Conservation (phyloP, 2,113 vertebrate species). For the Oenanthe oenanthe region DNA sequence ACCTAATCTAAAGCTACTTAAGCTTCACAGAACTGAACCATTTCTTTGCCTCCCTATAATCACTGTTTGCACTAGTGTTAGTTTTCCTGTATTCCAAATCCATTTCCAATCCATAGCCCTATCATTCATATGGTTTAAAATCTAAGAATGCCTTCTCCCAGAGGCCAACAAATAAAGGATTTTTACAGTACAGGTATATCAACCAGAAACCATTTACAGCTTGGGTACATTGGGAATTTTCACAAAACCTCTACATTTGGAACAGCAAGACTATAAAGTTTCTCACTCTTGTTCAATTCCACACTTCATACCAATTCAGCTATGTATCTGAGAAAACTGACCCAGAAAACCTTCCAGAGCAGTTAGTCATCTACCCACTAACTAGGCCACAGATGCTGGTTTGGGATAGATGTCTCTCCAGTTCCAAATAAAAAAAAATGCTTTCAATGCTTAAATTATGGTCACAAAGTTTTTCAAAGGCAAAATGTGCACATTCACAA, state of each 20-base stretch:
- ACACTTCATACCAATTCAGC: background rate
- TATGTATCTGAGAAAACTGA: background rate
- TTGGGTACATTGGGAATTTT: background rate
- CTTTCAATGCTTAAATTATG: background rate
- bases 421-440: background rate
- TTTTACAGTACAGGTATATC: background rate
- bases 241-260: background rate
- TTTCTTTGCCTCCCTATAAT: background rate
- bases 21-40: background rate
- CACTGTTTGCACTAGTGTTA: background rate
- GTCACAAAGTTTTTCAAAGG: background rate
- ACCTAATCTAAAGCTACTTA: background rate
- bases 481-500: rapidly evolving
- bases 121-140: background rate
- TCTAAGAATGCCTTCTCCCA: background rate
- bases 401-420: background rate
- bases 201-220: background rate
- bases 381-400: background rate
- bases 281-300: background rate
- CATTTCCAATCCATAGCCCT: background rate
- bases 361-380: background rate
- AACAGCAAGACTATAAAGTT: background rate
- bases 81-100: background rate
- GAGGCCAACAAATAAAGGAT: background rate
- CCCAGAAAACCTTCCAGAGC: background rate